phyloP scores from a whole-genome alignment of 2,888 invertebrate species.

The Drosophila multiciliata region DNA sequence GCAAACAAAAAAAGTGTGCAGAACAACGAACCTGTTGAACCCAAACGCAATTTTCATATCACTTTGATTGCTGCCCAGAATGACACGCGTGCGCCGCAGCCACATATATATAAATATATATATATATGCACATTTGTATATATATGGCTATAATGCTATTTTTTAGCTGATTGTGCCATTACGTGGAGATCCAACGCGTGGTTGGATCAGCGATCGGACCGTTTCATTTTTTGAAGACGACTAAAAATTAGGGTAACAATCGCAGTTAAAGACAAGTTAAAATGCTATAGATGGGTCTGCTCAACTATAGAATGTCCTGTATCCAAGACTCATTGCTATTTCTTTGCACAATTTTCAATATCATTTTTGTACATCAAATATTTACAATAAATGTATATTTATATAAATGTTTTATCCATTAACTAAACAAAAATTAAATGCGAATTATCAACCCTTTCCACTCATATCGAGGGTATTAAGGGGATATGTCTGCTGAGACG shows the following conservation, averaged over 20 bases:
- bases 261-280: constrained; percentile 41
- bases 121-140: background rate
- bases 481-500: constrained; percentile 20
- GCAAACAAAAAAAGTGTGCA: constrained; percentile 61
- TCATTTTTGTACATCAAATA: background rate
- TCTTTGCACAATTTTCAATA: background rate
- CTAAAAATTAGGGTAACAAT: constrained; percentile 76
- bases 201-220: constrained; percentile 61
- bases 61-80: constrained; percentile 83
- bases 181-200: constrained; percentile 58
- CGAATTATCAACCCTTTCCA: background rate
- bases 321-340: background rate
- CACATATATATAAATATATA: background rate
- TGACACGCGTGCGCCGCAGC: constrained; percentile 76
- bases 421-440: background rate
- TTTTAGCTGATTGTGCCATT: constrained; percentile 54
- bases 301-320: constrained; percentile 24
- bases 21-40: constrained; percentile 80
- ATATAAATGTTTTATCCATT: background rate
- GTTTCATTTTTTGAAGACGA: constrained; percentile 64
- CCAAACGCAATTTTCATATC: constrained; percentile 83
- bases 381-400: background rate
- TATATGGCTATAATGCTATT: constrained; percentile 46
- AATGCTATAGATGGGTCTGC: background rate
- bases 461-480: constrained; percentile 23